These are phyloP conservation scores for Melanerpes formicivorus DNA, from an alignment of 2,113 vertebrate genomes.

Conservation along the genomic window DNA sequence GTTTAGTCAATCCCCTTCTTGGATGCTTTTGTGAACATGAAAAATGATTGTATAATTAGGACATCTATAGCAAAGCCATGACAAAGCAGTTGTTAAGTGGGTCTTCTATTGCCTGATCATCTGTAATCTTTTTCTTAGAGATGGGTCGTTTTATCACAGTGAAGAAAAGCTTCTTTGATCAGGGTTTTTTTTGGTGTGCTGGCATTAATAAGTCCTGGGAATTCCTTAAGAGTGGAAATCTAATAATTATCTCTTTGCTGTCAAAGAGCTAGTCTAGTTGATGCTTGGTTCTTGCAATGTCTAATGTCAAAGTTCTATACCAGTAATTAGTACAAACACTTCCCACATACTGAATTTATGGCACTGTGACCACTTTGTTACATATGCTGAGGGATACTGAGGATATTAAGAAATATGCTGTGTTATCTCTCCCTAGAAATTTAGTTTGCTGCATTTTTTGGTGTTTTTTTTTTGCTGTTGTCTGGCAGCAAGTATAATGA, in stretches of 20 bases:
- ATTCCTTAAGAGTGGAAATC: slow-evolving; percentile 17
- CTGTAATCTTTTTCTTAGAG: background rate
- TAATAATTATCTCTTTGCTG: slow-evolving; percentile 64
- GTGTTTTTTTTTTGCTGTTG: background rate
- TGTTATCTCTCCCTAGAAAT: slow-evolving; percentile 26
- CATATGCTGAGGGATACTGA: slow-evolving; percentile 48
- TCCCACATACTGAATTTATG: slow-evolving; percentile 54
- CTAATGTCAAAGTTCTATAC: slow-evolving; percentile 61
- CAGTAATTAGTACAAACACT: slow-evolving; percentile 70
- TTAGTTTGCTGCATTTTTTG: background rate
- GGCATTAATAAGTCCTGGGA: slow-evolving; percentile 29
- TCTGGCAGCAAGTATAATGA: background rate
- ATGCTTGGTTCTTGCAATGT: slow-evolving; percentile 35
- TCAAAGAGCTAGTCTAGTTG: slow-evolving; percentile 34
- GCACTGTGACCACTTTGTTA: slow-evolving; percentile 60
- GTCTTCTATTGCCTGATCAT: background rate
- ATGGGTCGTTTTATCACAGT: background rate
- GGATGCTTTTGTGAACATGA: background rate
- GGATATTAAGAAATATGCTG: slow-evolving; percentile 26
- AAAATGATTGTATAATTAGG: background rate
- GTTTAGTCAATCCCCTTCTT: background rate
- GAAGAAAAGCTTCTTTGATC: background rate
- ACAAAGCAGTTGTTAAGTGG: background rate
- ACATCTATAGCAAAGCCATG: background rate
- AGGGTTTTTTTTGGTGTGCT: background rate